Evolutionary conservation across 1,140 invertebrate species (phyloP).

Genomic region (Listronotus bonariensis): DNA sequence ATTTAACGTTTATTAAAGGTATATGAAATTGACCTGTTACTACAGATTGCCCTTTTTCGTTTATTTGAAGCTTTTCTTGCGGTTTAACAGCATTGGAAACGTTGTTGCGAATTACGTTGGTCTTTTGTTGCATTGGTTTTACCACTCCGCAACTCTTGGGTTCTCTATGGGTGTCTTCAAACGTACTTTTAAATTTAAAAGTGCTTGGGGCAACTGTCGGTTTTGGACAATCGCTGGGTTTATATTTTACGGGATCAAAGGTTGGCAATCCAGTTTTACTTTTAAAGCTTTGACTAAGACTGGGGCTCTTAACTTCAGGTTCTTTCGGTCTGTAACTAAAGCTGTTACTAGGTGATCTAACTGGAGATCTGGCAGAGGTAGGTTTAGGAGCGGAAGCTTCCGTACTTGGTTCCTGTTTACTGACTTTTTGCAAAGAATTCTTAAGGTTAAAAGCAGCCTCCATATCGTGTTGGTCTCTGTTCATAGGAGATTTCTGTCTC

Average conservation of each 20-base stretch:
- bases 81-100: slow-evolving; percentile 20
- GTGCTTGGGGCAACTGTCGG: slow-evolving; percentile 29
- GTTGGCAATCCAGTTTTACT: slow-evolving; percentile 28
- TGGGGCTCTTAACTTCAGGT: slow-evolving; percentile 25
- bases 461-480: slow-evolving; percentile 55
- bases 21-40: slow-evolving; percentile 58
- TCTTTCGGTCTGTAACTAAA: slow-evolving; percentile 37
- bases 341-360: slow-evolving; percentile 27
- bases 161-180: slow-evolving; percentile 22
- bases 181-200: slow-evolving; percentile 27
- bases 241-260: slow-evolving; percentile 15
- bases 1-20: slow-evolving; percentile 49
- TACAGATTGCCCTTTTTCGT: slow-evolving; percentile 53
- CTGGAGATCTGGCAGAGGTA: slow-evolving; percentile 12
- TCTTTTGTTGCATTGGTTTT: slow-evolving; percentile 38
- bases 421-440: slow-evolving; percentile 57
- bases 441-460: slow-evolving; percentile 59
- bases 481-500: slow-evolving; percentile 58
- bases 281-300: slow-evolving; percentile 35
- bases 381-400: slow-evolving; percentile 9
- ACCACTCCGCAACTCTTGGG: slow-evolving; percentile 37
- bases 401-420: slow-evolving; percentile 26
- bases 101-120: slow-evolving; percentile 30
- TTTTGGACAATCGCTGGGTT: slow-evolving; percentile 33
- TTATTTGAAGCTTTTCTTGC: slow-evolving; percentile 50